Percentiles rank a stretch among this genome's conserved stretches.
Conservation (phyloP, 1,140 invertebrate genomes). For the Sitobion miscanthi region DNA sequence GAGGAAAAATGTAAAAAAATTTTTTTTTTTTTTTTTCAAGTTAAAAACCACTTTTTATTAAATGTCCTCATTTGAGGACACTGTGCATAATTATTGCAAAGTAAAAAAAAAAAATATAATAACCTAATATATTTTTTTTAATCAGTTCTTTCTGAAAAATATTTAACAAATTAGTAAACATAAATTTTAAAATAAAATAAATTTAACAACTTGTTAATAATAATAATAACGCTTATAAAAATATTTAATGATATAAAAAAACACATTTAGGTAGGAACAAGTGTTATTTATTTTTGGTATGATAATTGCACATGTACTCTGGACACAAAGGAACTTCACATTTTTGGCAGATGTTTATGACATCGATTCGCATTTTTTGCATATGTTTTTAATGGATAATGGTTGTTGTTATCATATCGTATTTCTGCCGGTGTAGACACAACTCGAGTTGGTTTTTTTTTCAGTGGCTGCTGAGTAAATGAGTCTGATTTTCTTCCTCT, state of each 20-base stretch:
- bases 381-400: not conserved
- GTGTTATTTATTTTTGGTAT: not conserved
- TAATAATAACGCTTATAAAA: not conserved
- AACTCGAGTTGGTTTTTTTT: constrained; percentile 8
- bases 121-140: not conserved
- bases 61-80: not conserved
- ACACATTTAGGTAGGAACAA: not conserved
- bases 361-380: constrained; percentile 6
- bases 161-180: constrained; percentile 2
- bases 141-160: not conserved
- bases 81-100: not conserved
- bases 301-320: not conserved
- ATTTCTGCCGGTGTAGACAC: not conserved
- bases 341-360: constrained; percentile 1
- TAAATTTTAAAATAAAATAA: not conserved
- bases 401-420: not conserved
- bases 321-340: constrained; percentile 6
- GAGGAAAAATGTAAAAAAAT: not conserved
- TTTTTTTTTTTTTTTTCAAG: not conserved
- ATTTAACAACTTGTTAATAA: constrained; percentile 14
- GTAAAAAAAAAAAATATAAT: not conserved
- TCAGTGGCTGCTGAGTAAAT: not conserved
- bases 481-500: too few species aligned
- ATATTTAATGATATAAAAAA: not conserved
- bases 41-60: constrained; percentile 19